phyloP scores from a whole-genome alignment of 2,797 vertebrate genomes.

The Schizothorax lantsangensis region DNA sequence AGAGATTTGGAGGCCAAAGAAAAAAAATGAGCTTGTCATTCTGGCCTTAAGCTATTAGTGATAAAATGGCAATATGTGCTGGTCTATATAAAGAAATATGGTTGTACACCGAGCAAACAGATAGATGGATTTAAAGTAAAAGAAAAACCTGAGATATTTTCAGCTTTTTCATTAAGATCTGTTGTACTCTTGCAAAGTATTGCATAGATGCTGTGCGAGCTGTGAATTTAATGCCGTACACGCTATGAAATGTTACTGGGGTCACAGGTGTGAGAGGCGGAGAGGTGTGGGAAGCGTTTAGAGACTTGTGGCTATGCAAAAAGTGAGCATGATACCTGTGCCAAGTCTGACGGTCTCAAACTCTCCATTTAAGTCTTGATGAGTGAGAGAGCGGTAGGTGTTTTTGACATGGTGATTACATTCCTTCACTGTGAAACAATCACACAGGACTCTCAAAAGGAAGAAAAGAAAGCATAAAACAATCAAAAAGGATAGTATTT shows the following conservation, averaged over 20 bases:
- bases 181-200: not conserved
- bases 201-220: not conserved
- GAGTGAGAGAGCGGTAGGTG: not conserved
- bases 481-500: conserved; percentile 5
- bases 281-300: not conserved
- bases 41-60: not conserved
- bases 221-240: not conserved
- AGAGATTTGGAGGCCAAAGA: conserved; percentile 1
- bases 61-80: not conserved
- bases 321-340: not conserved
- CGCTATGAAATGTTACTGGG: not conserved
- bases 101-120: not conserved
- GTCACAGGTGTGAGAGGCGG: conserved; percentile 23
- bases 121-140: not conserved
- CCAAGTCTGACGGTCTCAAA: conserved; percentile 12
- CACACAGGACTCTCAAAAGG: not conserved
- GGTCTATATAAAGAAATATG: not conserved
- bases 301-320: conserved; percentile 13
- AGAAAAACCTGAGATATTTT: not conserved
- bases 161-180: conserved; percentile 5
- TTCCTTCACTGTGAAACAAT: conserved; percentile 24
- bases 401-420: conserved; percentile 32
- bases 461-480: conserved; percentile 17
- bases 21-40: conserved; percentile 12
- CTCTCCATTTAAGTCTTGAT: conserved; percentile 8